Evolutionary conservation across 2,888 invertebrate species (phyloP), one percentile per base, ranked within the genome.

Genomic region (Frankliniella intonsa): DNA sequence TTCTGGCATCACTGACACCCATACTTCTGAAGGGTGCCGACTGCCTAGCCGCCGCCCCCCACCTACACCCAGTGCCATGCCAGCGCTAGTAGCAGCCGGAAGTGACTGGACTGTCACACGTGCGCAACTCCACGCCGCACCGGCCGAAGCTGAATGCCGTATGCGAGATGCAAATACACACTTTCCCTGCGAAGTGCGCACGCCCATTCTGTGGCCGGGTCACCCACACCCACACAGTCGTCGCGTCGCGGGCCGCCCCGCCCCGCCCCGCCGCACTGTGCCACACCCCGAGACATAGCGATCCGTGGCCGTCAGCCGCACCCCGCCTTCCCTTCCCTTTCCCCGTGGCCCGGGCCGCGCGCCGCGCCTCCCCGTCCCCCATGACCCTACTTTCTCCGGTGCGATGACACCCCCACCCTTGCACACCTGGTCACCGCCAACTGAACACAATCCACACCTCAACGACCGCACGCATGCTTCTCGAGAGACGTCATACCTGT

Each of bases 141-240:
- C 38, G 2, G 38, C 3, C 38, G 2, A 5, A 38, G 38, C 38
- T 38, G 38, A 38, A 38, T 5, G 38, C 38, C 38, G 38, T 25
- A 76, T 76, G 25, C 12, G 25, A 76, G 69, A 76, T 76, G 69
- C 69, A 76, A 76, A 76, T 76, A 25, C 69, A 38, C 38, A 76
- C 69, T 76, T 76, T 76, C 69, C 69, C 69, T 25, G 22, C 25
- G 22, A 25, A 76, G 19, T 62, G 69, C 69, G 22, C 19, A 22
- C 69, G 62, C 62, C 62, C 62, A 22, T 69, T 22, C 22, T 7
- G 8, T 1, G 22, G 69, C 25, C 2, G 69, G 69, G 69, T 76
- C 69, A 76, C 69, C 22, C 38, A 38, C 69, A 76, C 69, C 69
- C 12, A 25, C 69, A 12, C 69, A n/a, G 62, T n/a, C 17, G 17